Base-by-base conservation (phyloP, 2,888 invertebrate genomes). In the Andrena minutula region DNA sequence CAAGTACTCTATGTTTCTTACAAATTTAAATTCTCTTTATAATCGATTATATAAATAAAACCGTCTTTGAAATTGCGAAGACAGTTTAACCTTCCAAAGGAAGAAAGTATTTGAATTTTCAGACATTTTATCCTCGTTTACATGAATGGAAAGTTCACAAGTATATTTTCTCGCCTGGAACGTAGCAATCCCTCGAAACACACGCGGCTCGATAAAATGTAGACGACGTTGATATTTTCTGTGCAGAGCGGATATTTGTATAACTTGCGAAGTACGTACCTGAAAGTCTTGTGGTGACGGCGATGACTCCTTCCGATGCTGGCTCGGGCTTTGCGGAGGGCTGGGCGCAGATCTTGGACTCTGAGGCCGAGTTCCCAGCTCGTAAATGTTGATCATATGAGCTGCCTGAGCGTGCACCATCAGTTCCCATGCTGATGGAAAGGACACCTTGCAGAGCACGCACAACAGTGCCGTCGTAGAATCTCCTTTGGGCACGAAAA, bases 321-420 rank as follows among this genome's bases (percentile, higher is more conserved):
- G 92, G 69, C 84, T 88, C 10, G 90, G 91, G 88, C 91, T 92
- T 51, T 90, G 90, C 32, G 92, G 89, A 8, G 92, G 92, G 74
- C 92, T 92, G 12, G 91, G 91, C 23, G 91, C 89, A n/a, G 91
- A 89, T 86, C 91, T 88, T 20, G 91, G 91, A 79, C 90, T 91
- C 77, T 91, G 91, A 35, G 92, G 89, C 71, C 92, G 91, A 72
- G 92, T 92, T 68, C 95, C 95, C 86, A 96, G 94, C 93, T 96
- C 95, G 94, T 96, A 96, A 88, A 96, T 96, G 93, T 96, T 96
- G 91, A 96, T 94, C 95, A 96, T 96, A 92, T 96, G 96, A 47
- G 96, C 95, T 6, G 96, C 95, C 91, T 96, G 96, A 74, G 96
- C 96, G 91, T 96, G 96, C 23, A 96, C 96, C 96, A 96, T 96